These are phyloP conservation scores for Drosophila robusta DNA, from an alignment of 2,888 invertebrate species.

Conservation along the genomic window DNA sequence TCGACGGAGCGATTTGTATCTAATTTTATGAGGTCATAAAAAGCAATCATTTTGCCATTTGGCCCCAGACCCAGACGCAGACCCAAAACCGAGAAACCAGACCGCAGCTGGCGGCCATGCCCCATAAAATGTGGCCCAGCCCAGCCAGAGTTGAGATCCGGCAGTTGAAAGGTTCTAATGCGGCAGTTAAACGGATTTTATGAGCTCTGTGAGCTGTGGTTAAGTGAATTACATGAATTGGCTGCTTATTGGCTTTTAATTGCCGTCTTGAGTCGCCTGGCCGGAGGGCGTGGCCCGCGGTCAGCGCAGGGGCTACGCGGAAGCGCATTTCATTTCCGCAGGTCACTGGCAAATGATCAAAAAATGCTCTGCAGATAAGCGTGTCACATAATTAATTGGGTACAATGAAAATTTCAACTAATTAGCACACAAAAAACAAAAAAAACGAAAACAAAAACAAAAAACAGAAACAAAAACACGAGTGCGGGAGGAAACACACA, in stretches of 20 bases:
- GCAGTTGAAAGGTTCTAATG: constrained; percentile 64
- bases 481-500: constrained; percentile 42
- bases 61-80: constrained; percentile 54
- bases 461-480: constrained; percentile 23
- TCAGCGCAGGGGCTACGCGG: constrained; percentile 31
- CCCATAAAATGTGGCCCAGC: constrained; percentile 58
- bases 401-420: constrained; percentile 72
- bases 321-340: constrained; percentile 61
- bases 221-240: constrained; percentile 77
- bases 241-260: constrained; percentile 76
- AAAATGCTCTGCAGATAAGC: constrained; percentile 62
- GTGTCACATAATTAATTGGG: constrained; percentile 77
- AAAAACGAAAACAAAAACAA: no score
- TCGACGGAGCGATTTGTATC: constrained; percentile 83
- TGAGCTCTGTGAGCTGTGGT: constrained; percentile 53
- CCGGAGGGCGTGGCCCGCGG: constrained; percentile 37
- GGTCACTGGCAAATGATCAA: constrained; percentile 45
- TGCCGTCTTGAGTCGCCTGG: constrained; percentile 48
- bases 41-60: constrained; percentile 83
- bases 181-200: constrained; percentile 73
- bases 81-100: constrained; percentile 18
- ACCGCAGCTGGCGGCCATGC: constrained; percentile 72
- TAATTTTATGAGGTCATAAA: constrained; percentile 84
- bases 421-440: constrained; percentile 66
- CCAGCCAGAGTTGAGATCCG: constrained; percentile 29